Evolutionary conservation across 2,888 invertebrate species (phyloP).

Genomic region (Cephus rjabovi): DNA sequence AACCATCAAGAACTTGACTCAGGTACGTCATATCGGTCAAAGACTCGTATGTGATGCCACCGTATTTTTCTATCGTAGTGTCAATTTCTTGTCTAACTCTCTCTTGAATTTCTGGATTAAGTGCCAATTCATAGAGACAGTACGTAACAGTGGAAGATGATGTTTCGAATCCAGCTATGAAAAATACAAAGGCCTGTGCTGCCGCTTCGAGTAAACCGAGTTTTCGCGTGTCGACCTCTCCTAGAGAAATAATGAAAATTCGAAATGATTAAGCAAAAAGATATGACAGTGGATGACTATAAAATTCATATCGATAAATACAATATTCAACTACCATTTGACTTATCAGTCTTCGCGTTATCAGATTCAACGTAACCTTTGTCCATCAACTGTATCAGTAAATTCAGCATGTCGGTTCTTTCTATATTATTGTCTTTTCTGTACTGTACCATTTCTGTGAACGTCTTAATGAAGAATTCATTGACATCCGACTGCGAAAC

Average conservation of each 20-base stretch:
- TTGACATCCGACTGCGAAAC: slow-evolving; percentile 14
- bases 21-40: slow-evolving; percentile 71
- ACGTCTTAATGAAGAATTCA: slow-evolving; percentile 30
- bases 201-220: slow-evolving; percentile 67
- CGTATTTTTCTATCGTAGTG: slow-evolving; percentile 64
- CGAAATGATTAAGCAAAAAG: too few species aligned
- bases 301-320: too few species aligned
- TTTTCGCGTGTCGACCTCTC: too few species aligned
- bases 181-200: slow-evolving; percentile 71
- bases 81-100: slow-evolving; percentile 68
- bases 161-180: slow-evolving; percentile 76
- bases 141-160: slow-evolving; percentile 73
- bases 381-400: slow-evolving; percentile 35
- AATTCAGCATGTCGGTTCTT: slow-evolving; percentile 38
- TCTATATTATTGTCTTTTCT: slow-evolving; percentile 30
- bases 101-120: slow-evolving; percentile 69
- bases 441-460: slow-evolving; percentile 26
- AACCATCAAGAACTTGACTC: slow-evolving; percentile 71
- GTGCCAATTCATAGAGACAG: slow-evolving; percentile 69
- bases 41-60: slow-evolving; percentile 70
- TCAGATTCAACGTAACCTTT: slow-evolving; percentile 19
- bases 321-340: too few species aligned
- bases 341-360: neutral
- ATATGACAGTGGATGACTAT: too few species aligned
- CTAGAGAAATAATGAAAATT: too few species aligned